A percentile compares a stretch with the other conserved stretches of the same genome.
Evolutionary conservation across 2,888 invertebrate genomes (phyloP).

Genomic region (Plagodis dolabraria): DNA sequence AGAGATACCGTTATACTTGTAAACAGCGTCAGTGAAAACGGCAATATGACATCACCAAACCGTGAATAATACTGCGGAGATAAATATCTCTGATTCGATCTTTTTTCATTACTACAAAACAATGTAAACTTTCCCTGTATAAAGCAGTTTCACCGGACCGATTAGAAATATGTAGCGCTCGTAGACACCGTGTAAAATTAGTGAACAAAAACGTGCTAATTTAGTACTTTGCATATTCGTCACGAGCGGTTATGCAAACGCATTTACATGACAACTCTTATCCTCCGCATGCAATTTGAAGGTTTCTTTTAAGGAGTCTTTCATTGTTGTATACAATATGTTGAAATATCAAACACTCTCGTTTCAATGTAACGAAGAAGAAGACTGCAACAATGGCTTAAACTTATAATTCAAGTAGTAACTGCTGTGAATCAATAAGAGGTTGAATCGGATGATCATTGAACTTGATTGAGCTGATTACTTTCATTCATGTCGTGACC

Average conservation of each 20-base stretch:
- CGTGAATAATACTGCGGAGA: slow-evolving; percentile 58
- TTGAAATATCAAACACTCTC: too few relatives aligned
- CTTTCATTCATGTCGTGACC: slow-evolving; percentile 17
- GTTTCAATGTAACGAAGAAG: too few relatives aligned
- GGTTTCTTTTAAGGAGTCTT: background rate
- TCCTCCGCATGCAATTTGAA: slow-evolving; percentile 9
- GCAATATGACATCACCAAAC: slow-evolving; percentile 60
- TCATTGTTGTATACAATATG: background rate
- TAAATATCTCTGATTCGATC: slow-evolving; percentile 46
- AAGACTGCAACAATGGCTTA: background rate
- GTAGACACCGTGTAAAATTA: slow-evolving; percentile 24
- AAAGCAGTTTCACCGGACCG: slow-evolving; percentile 37
- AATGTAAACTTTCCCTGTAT: slow-evolving; percentile 39
- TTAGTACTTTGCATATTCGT: slow-evolving; percentile 16
- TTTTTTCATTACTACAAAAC: slow-evolving; percentile 39
- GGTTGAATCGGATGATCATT: slow-evolving; percentile 12
- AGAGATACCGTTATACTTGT: slow-evolving; percentile 44
- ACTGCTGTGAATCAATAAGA: too few relatives aligned
- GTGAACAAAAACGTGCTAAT: slow-evolving; percentile 26
- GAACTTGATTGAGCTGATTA: slow-evolving; percentile 21
- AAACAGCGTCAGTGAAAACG: slow-evolving; percentile 51
- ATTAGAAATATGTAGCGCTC: slow-evolving; percentile 29
- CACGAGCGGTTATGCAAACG: slow-evolving; percentile 18
- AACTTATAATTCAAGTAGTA: background rate
- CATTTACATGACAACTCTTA: slow-evolving; percentile 21